Conservation (phyloP, 2,888 invertebrate genomes). For the Polyommatus iphigenia region DNA sequence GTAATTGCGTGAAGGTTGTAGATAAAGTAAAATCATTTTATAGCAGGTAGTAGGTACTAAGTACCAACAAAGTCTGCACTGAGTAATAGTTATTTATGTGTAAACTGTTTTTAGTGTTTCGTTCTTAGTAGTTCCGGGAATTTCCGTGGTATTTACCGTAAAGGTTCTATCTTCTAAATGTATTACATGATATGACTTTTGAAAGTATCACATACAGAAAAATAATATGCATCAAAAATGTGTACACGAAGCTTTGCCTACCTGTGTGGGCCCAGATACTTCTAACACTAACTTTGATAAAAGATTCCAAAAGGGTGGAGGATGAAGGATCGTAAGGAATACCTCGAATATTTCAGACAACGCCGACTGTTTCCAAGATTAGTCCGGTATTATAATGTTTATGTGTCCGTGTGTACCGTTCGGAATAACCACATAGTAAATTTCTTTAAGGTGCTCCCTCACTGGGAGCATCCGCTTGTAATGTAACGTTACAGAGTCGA, state of each 20-base stretch:
- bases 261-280: too few relatives aligned
- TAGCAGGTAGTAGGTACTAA: slow-evolving; percentile 9
- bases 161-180: not conserved
- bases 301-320: too few relatives aligned
- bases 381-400: not conserved
- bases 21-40: not conserved
- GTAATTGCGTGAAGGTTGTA: slow-evolving; percentile 19
- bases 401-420: not conserved
- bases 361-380: not conserved
- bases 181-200: not conserved
- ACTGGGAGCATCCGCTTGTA: too few relatives aligned
- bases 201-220: too few relatives aligned
- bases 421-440: not conserved
- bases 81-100: not conserved
- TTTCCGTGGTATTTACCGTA: not conserved
- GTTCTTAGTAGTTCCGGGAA: not conserved
- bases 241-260: too few relatives aligned
- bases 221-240: too few relatives aligned
- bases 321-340: too few relatives aligned
- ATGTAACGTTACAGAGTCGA: too few relatives aligned
- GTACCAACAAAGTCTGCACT: not conserved
- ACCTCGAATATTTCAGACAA: too few relatives aligned
- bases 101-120: not conserved
- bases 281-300: too few relatives aligned
- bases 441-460: too few relatives aligned